Evolutionary conservation across 2,113 vertebrate genomes (phyloP).

Genomic region (Cercocebus atys): DNA sequence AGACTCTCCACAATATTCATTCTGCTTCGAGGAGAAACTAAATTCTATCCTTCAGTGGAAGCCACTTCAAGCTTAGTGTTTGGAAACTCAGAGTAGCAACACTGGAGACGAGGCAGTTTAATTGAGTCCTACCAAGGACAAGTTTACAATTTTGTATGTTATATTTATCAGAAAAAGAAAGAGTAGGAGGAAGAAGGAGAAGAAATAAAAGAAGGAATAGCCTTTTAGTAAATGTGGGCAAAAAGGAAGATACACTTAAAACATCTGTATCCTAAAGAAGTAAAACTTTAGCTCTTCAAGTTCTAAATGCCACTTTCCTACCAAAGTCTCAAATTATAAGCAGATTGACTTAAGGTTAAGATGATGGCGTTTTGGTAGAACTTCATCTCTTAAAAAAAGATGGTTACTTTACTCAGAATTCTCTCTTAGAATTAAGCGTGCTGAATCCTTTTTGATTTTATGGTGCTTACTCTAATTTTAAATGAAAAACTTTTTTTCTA

Average conservation of each 20-base stretch:
- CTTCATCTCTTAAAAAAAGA: conserved; percentile 6
- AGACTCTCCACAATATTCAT: not conserved
- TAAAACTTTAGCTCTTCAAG: not conserved
- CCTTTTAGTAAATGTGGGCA: not conserved
- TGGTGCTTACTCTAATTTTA: conserved; percentile 39
- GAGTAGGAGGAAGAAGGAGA: not conserved
- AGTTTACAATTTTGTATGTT: not conserved
- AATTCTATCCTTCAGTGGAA: not conserved
- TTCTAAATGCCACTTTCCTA: not conserved
- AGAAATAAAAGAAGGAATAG: not conserved
- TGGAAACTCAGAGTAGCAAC: not conserved
- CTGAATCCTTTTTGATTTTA: not conserved
- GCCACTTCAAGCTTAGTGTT: not conserved
- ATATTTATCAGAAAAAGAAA: not conserved
- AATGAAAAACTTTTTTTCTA: not conserved
- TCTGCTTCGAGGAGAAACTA: not conserved
- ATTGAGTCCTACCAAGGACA: not conserved
- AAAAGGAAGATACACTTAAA: conserved; percentile 20
- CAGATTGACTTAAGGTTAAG: not conserved
- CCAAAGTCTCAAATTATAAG: not conserved
- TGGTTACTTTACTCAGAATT: not conserved
- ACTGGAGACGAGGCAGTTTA: not conserved
- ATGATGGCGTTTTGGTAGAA: not conserved
- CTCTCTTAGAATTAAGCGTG: not conserved
- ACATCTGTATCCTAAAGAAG: conserved; percentile 2